Evolutionary conservation across 2,888 invertebrate genomes (phyloP), one percentile per base, ranked within the genome.

Genomic region (Amorpha juglandis): DNA sequence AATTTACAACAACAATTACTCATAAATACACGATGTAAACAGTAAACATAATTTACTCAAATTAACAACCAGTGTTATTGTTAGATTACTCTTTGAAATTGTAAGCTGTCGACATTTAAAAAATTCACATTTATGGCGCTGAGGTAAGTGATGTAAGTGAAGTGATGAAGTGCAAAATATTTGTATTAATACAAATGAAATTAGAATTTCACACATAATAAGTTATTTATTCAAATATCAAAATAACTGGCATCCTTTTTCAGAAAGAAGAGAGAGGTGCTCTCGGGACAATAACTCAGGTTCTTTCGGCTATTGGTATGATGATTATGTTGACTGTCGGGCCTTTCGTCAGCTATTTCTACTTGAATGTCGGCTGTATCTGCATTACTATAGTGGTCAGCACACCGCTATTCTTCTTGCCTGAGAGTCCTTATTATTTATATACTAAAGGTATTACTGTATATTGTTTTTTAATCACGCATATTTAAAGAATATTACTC

Each of bases 221-320:
- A n/a, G n/a, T n/a, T n/a, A n/a, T n/a, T n/a, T n/a, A n/a, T n/a
- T n/a, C n/a, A n/a, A n/a, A 7, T 4, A 21, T 42, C 42, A 1
- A 6, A 50, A n/a, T 52, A 19, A 27, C n/a, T 27, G 27, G 4
- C 4, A 27, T 27, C 27, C 9, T 14, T 42, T 63, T 78, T 11
- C 79, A 86, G 84, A 84, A 80, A 72, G 80, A 82, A 27, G 74
- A 83, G 38, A 77, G 86, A 3, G 85, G 84, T 0, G 71, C 79
- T 0, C 69, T 84, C 0, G 84, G 86, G 4, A 72, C 80, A 0
- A 71, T 84, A 0, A 68, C 82, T 1, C 84, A 85, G 53, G 74
- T 84, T 4, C 72, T 78, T 21, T 74, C 77, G 1, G 78, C 80
- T 0, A 11, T 80, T 0, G 84, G 86, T 4, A 70, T 78, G 6